Base-by-base conservation (phyloP, 2,113 vertebrate genomes). In the Caretta caretta region DNA sequence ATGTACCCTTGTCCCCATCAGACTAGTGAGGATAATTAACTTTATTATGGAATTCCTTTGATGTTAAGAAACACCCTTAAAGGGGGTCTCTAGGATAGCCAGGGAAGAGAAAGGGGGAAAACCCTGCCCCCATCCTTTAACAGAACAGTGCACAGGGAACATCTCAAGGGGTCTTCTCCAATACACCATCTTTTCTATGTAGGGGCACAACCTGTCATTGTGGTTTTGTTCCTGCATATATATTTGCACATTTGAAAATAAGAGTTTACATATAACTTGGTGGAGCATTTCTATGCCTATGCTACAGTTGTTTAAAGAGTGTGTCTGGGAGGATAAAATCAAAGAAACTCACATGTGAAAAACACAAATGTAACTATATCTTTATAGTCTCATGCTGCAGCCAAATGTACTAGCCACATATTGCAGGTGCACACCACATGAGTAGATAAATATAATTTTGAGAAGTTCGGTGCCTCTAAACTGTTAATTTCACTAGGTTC, bases 401-500 rank as follows among this genome's bases (percentile, higher is more conserved):
- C 86, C 83, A 48, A 81, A 92, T 72, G 22, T 12, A n/a, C 92
- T 86, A 53, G 16, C 79, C 38, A 81, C 69, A 87, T 86, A 53
- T 84, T 48, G 93, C 96, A 96, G 94, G 90, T 95, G 95, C 19
- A 46, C n/a, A 29, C 57, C n/a, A 4, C 3, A 2, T 53, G 48
- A 22, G 12, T 83, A 93, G 29, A 48, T 91, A 94, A 93, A 12
- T 10, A 84, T 93, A 92, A 83, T 69, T 92, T 83, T 5, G 4
- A 90, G 79, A 84, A 88, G 91, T 86, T 48, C 76, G 16, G 75
- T 76, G 88, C 27, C 89, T 87, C 80, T 65, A 83, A 79, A 29
- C 78, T 83, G 75, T 90, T 94, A 86, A 95, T 90, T 90, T 97
- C 94, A 95, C 81, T 80, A 78, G 86, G 90, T 84, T 42, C 50